Percentiles rank a stretch among this genome's conserved stretches.
Conservation (phyloP, 2,888 invertebrate genomes). For the Tenthredo scrophulariae region DNA sequence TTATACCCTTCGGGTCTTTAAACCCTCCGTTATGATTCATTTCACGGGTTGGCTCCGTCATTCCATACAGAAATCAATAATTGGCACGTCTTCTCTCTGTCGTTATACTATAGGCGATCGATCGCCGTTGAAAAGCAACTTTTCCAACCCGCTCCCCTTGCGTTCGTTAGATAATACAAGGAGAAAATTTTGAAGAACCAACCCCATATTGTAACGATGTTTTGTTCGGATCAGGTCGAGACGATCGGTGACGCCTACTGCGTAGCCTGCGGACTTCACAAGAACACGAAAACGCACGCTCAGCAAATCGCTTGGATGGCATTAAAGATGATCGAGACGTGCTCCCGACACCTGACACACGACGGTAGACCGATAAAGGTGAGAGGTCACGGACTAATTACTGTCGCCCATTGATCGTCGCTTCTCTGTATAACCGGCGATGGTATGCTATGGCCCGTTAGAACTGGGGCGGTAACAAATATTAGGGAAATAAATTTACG, state of each 20-base stretch:
- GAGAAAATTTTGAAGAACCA: background rate
- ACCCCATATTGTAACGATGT: conserved; percentile 9
- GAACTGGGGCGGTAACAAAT: conserved; percentile 22
- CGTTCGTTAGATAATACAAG: background rate
- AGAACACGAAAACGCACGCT: conserved; percentile 92
- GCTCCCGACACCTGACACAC: conserved; percentile 92
- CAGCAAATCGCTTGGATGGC: conserved; percentile 99
- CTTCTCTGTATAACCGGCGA: background rate
- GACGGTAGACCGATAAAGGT: conserved; percentile 95
- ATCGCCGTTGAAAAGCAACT: conserved; percentile 26
- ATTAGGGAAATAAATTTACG: background rate
- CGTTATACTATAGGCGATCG: conserved; percentile 21
- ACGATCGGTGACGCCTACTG: conserved; percentile 98
- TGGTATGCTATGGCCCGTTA: background rate
- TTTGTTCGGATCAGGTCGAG: conserved; percentile 85
- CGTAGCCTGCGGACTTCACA: conserved; percentile 95
- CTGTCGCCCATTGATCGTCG: conserved; percentile 44
- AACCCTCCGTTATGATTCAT: background rate
- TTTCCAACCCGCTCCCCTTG: background rate
- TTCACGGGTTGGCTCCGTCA: background rate
- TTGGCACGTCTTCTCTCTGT: conserved; percentile 42
- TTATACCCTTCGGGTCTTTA: background rate
- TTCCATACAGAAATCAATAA: conserved; percentile 36
- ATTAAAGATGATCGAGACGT: conserved; percentile 94
- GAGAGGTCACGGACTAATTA: conserved; percentile 65